These are phyloP conservation scores for Drosophila recens DNA, from an alignment of 2,888 invertebrate genomes.

Conservation along the genomic window DNA sequence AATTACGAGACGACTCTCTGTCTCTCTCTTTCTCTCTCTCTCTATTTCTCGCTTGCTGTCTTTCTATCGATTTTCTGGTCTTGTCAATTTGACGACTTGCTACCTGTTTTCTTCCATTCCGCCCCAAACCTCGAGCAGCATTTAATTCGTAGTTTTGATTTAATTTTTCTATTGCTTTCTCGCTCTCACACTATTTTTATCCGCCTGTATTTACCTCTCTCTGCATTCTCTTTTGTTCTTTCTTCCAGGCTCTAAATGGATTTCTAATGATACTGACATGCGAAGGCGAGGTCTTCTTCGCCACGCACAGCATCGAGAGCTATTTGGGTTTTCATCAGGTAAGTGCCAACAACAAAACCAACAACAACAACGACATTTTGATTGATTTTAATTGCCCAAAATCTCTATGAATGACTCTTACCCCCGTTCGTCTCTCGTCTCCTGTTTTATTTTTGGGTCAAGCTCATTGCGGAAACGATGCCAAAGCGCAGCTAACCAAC, in stretches of 20 bases:
- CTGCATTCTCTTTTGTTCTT: slow-evolving; percentile 66
- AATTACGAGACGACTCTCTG: slow-evolving; percentile 53
- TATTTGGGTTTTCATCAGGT: slow-evolving; percentile 99
- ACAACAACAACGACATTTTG: slow-evolving; percentile 47
- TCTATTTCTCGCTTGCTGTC: background rate
- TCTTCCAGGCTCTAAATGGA: slow-evolving; percentile 97
- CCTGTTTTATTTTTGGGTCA: slow-evolving; percentile 65
- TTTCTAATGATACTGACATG: slow-evolving; percentile 99
- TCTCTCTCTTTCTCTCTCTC: slow-evolving; percentile 11
- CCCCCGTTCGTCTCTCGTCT: background rate
- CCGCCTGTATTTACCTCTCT: slow-evolving; percentile 10
- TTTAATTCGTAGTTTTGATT: slow-evolving; percentile 79
- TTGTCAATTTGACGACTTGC: slow-evolving; percentile 49
- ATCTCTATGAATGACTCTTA: slow-evolving; percentile 48
- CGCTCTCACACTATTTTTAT: background rate
- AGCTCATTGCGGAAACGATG: slow-evolving; percentile 58
- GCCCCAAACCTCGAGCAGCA: slow-evolving; percentile 32
- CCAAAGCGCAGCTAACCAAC: slow-evolving; percentile 23
- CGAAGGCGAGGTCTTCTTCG: slow-evolving; percentile 99
- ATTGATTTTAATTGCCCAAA: slow-evolving; percentile 75
- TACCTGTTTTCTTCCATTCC: slow-evolving; percentile 8
- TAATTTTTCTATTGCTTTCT: slow-evolving; percentile 53
- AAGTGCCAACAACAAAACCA: slow-evolving; percentile 82
- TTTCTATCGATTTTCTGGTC: slow-evolving; percentile 53
- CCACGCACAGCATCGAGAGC: slow-evolving; percentile 99